phyloP scores from a whole-genome alignment of 1,140 invertebrate genomes.

The Brachionus rubens region DNA sequence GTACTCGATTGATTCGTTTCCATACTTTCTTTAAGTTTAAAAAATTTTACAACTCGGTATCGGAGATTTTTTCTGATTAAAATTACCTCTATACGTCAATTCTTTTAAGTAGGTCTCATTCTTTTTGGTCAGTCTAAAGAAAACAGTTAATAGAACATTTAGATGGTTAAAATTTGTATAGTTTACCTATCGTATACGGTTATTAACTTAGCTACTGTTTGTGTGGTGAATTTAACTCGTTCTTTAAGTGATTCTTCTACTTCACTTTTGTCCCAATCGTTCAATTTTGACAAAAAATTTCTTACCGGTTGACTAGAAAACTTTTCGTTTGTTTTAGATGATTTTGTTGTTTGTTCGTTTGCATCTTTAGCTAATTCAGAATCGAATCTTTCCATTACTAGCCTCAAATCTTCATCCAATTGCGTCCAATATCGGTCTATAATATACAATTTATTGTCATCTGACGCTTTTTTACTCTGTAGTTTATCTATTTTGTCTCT shows the following conservation, averaged over 20 bases:
- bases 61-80: neutral
- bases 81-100: constrained; percentile 1
- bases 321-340: neutral
- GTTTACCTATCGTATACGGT: constrained; percentile 1
- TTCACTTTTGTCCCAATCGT: constrained; percentile 29
- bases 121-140: neutral
- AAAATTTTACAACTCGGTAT: neutral
- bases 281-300: constrained; percentile 28
- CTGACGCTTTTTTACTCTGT: constrained; percentile 91
- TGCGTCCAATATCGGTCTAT: constrained; percentile 93
- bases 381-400: constrained; percentile 89
- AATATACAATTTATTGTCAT: constrained; percentile 93
- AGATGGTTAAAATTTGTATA: neutral
- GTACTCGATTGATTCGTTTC: neutral
- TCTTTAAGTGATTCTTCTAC: constrained; percentile 29
- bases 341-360: neutral
- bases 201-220: constrained; percentile 33
- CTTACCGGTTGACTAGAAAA: neutral
- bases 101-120: constrained; percentile 5
- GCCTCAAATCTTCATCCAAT: constrained; percentile 84
- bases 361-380: constrained; percentile 72
- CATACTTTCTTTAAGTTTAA: neutral
- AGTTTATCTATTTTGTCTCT: constrained; percentile 88
- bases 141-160: neutral
- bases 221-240: constrained; percentile 44